Percentiles rank a stretch among this genome's conserved stretches.
Conservation (phyloP, 2,113 vertebrate genomes). For the Leptosomus discolor region DNA sequence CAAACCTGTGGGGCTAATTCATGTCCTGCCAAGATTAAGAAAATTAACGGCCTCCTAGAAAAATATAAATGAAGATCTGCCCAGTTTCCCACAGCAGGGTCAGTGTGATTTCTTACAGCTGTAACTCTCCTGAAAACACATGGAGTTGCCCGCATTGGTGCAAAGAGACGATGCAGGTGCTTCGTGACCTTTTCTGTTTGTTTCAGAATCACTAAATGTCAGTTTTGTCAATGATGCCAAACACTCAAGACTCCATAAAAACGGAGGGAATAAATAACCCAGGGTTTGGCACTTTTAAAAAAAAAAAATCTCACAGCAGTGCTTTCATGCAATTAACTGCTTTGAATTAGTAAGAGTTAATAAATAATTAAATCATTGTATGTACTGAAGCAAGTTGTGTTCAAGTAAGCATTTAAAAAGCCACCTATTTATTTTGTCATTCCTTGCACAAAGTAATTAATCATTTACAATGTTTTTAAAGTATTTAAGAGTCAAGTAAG, state of each 20-base stretch:
- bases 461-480: conserved; percentile 57
- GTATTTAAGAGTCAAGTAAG: conserved; percentile 43
- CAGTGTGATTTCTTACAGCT: neutral
- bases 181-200: neutral
- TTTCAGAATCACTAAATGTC: conserved; percentile 3
- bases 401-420: conserved; percentile 46
- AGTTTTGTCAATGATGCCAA: neutral
- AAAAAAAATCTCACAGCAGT: neutral
- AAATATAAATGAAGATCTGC: neutral
- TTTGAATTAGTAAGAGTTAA: conserved; percentile 51
- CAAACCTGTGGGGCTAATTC: neutral
- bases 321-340: conserved; percentile 32
- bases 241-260: neutral
- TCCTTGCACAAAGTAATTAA: conserved; percentile 41
- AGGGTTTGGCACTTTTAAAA: neutral
- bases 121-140: neutral
- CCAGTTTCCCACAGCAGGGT: neutral
- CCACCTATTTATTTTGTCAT: conserved; percentile 34
- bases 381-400: conserved; percentile 19
- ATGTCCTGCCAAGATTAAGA: neutral
- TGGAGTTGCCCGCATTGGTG: neutral
- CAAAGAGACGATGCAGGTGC: neutral
- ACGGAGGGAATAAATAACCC: neutral
- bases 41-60: neutral
- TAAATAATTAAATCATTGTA: conserved; percentile 52